Percentiles rank a stretch among this genome's conserved stretches.
These are phyloP conservation scores for Limnephilus marmoratus DNA, from an alignment of 2,888 invertebrate species.

Conservation along the genomic window DNA sequence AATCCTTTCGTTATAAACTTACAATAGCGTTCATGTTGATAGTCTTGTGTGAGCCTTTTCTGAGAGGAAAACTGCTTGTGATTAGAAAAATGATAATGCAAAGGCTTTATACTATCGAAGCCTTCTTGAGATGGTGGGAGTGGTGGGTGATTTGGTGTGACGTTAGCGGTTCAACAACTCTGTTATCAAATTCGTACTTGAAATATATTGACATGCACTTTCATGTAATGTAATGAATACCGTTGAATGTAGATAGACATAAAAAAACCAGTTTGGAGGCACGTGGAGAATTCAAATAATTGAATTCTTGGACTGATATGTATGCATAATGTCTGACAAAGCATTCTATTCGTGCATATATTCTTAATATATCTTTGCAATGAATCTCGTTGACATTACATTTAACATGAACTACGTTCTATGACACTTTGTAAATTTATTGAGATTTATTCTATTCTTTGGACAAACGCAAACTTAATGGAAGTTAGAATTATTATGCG, in stretches of 20 bases:
- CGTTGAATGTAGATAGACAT: background rate
- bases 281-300: background rate
- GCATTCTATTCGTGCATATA: background rate
- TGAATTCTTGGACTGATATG: background rate
- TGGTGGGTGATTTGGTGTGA: background rate
- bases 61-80: conserved; percentile 45
- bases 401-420: background rate
- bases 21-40: conserved; percentile 25
- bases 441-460: too few relatives aligned
- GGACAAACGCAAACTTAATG: too few relatives aligned
- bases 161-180: background rate
- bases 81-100: background rate
- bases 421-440: too few relatives aligned
- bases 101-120: conserved; percentile 7
- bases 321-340: background rate
- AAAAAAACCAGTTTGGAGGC: background rate
- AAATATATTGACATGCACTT: background rate
- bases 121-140: background rate
- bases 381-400: background rate
- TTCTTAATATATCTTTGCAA: background rate
- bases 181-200: background rate
- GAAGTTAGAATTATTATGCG: too few relatives aligned
- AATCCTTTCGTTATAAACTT: background rate
- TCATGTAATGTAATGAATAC: background rate
- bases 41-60: conserved; percentile 45